Conservation (phyloP, 2,888 invertebrate genomes). For the Podotricha telesiphe region DNA sequence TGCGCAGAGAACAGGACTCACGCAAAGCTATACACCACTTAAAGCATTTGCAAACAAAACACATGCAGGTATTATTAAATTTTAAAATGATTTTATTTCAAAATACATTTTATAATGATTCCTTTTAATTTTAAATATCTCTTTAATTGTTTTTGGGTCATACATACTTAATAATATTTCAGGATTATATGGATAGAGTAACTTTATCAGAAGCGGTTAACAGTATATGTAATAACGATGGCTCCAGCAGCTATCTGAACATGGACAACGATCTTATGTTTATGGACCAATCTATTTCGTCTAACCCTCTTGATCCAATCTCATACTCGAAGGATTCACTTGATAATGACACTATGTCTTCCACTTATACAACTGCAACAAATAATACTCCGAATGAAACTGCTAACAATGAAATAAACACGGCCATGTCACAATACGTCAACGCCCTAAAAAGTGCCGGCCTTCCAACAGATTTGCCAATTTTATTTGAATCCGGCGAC, state of each 20-base stretch:
- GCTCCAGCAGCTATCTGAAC: slow-evolving; percentile 66
- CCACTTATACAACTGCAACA: slow-evolving; percentile 60
- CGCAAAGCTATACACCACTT: slow-evolving; percentile 77
- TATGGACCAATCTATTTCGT: slow-evolving; percentile 68
- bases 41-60: slow-evolving; percentile 70
- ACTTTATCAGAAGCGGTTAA: slow-evolving; percentile 76
- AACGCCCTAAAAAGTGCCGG: slow-evolving; percentile 77
- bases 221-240: slow-evolving; percentile 74
- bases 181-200: slow-evolving; percentile 78
- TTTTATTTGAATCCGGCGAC: slow-evolving; percentile 86
- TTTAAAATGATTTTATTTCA: no score
- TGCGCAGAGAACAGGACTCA: slow-evolving; percentile 76
- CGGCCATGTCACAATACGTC: slow-evolving; percentile 79
- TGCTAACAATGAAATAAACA: slow-evolving; percentile 61
- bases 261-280: slow-evolving; percentile 75
- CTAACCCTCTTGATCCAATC: slow-evolving; percentile 66
- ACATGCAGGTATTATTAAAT: slow-evolving; percentile 65
- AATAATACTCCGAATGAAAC: slow-evolving; percentile 56
- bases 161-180: slow-evolving; percentile 44
- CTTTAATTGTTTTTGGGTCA: no score
- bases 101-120: no score
- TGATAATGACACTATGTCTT: slow-evolving; percentile 64
- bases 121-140: neutral
- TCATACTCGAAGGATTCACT: slow-evolving; percentile 64
- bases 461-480: slow-evolving; percentile 78